These are phyloP conservation scores for Macrobrachium rosenbergii DNA, from an alignment of 1,140 invertebrate species.

Conservation along the genomic window DNA sequence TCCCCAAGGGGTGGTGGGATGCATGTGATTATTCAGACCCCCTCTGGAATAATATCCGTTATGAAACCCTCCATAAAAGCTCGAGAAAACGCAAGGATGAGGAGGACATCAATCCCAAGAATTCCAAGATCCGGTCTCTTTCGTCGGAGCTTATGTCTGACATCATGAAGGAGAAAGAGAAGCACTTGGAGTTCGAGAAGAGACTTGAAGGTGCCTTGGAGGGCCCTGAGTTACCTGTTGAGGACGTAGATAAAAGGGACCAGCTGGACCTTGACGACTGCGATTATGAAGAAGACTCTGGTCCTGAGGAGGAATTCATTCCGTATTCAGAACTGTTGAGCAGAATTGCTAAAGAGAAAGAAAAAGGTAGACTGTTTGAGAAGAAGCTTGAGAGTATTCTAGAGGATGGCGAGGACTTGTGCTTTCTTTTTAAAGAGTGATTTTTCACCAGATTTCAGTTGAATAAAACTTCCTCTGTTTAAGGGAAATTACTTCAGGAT, in stretches of 20 bases:
- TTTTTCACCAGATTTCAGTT: no score
- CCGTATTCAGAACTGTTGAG: neutral
- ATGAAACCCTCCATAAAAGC: neutral
- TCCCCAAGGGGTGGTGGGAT: conserved; percentile 28
- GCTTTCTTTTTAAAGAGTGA: conserved; percentile 13
- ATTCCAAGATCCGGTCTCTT: conserved; percentile 11
- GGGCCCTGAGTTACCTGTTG: no score
- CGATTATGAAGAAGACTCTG: no score
- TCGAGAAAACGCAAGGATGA: conserved; percentile 42
- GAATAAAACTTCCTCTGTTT: no score
- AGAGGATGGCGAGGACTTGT: conserved; percentile 36
- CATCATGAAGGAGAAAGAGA: conserved; percentile 45
- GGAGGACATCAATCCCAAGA: neutral
- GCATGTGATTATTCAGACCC: conserved; percentile 32
- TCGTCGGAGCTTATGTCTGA: conserved; percentile 34
- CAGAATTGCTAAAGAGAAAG: conserved; percentile 22
- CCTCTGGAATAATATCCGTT: neutral
- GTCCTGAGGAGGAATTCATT: neutral
- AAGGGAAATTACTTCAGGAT: no score
- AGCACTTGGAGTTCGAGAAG: conserved; percentile 41
- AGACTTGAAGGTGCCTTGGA: conserved; percentile 8
- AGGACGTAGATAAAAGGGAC: no score
- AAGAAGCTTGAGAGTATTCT: conserved; percentile 15
- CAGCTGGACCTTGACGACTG: no score
- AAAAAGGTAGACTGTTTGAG: neutral